phyloP scores from a whole-genome alignment of 1,140 invertebrate genomes.

The Drosophila nebulosa region DNA sequence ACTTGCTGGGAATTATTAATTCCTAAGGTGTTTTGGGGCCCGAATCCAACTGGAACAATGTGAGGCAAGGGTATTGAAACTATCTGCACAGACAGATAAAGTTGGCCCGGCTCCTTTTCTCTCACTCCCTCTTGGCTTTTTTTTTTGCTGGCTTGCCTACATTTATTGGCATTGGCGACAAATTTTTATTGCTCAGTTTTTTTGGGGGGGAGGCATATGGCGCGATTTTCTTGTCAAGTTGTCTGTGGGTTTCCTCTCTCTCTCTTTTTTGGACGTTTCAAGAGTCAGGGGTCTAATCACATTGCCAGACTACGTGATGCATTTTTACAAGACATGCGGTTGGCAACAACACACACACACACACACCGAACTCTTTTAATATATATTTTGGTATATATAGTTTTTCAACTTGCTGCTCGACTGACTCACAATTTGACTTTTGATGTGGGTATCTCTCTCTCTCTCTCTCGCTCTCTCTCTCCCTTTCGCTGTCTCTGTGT shows the following conservation, averaged over 20 bases:
- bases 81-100: not conserved
- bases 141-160: slow-evolving; percentile 34
- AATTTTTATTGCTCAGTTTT: slow-evolving; percentile 72
- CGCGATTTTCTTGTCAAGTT: slow-evolving; percentile 35
- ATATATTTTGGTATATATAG: slow-evolving; percentile 10
- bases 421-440: slow-evolving; percentile 66
- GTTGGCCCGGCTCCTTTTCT: not conserved
- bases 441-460: slow-evolving; percentile 48
- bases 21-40: too few species aligned
- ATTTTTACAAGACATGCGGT: slow-evolving; percentile 52
- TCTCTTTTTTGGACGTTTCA: slow-evolving; percentile 10
- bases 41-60: too few species aligned
- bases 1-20: too few species aligned
- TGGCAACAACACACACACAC: slow-evolving; percentile 23
- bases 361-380: not conserved
- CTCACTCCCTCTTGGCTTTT: too few species aligned
- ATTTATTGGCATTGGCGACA: slow-evolving; percentile 73
- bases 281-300: slow-evolving; percentile 65
- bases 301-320: slow-evolving; percentile 71
- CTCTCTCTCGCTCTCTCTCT: not conserved
- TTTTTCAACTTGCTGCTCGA: slow-evolving; percentile 47
- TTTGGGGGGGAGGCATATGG: slow-evolving; percentile 62
- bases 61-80: not conserved
- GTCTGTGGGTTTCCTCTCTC: not conserved
- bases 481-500: not conserved